phyloP scores from a whole-genome alignment of 2,888 invertebrate species.

The Portevinia maculata region DNA sequence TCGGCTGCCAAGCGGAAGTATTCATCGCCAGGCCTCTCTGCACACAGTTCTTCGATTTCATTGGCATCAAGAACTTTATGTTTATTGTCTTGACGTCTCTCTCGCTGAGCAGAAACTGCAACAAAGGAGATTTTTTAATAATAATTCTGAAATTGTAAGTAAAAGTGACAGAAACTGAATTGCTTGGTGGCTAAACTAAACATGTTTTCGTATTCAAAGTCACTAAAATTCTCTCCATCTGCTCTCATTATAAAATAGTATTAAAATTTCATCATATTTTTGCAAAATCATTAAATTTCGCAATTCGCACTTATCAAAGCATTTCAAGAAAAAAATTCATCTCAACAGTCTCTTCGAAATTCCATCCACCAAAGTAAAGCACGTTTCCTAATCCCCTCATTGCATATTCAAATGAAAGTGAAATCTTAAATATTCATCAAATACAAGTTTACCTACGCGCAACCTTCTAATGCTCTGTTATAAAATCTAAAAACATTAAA shows the following conservation, averaged over 20 bases:
- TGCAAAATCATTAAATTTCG: not conserved
- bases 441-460: slow-evolving; percentile 49
- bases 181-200: not conserved
- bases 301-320: too few species aligned
- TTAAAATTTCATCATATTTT: slow-evolving; percentile 12
- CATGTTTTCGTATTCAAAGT: too few species aligned
- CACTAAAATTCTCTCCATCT: too few species aligned
- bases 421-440: slow-evolving; percentile 38
- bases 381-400: slow-evolving; percentile 63
- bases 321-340: too few species aligned
- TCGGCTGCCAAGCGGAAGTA: slow-evolving; percentile 94
- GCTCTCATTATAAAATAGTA: too few species aligned
- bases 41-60: slow-evolving; percentile 92
- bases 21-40: slow-evolving; percentile 94
- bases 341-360: too few species aligned
- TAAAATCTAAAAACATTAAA: slow-evolving; percentile 43
- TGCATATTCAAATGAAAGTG: slow-evolving; percentile 72
- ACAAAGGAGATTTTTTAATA: slow-evolving; percentile 20
- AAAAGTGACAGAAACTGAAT: slow-evolving; percentile 13
- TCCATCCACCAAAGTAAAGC: slow-evolving; percentile 18
- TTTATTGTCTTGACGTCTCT: slow-evolving; percentile 87
- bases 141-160: not conserved
- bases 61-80: slow-evolving; percentile 85
- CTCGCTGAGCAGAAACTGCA: slow-evolving; percentile 84
- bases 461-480: slow-evolving; percentile 27